Base-by-base conservation (phyloP, 2,113 vertebrate genomes). In the Leptobrachium leishanense region DNA sequence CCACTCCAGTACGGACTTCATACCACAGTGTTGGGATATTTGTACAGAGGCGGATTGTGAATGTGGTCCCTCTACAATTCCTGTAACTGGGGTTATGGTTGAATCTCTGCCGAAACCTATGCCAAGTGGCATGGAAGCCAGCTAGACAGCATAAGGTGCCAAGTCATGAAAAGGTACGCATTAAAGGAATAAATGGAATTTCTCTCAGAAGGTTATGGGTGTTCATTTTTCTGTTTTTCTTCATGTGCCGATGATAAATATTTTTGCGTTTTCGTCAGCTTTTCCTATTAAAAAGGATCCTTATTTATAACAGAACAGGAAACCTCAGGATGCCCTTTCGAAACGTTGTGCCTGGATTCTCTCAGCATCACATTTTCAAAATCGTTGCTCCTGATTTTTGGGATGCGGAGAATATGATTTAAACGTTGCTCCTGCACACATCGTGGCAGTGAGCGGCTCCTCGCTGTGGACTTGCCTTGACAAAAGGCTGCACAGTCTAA, bases 401-500 rank as follows among this genome's bases (percentile, higher is more conserved):
- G 13, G 55, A 43, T 59, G 41, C 20, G 43, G 54, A 68, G 67
- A 41, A 44, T 57, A 63, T 70, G 11, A 70, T 63, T 15, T 77
- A 70, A 43, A 44, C 42, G 39, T 39, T 43, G 55, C 70, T 54
- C 68, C 67, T 10, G 43, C 43, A 20, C 68, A 43, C 13, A 20
- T 46, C 43, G n/a, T 63, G 41, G 67, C 7, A n/a, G 50, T 70
- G 46, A 15, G 67, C 67, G 59, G 50, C 55, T 63, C 43, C 55
- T 68, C 39, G 50, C 75, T 68, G 53, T 31, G 66, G 12, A 76
- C 68, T 59, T 43, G 65, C 55, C 50, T 57, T 77, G 76, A 70
- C 76, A 77, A 77, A 31, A 70, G 70, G 68, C 68, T 39, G 42
- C 39, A 44, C n/a, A 55, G 67, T 39, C 76, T 77, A 53, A 70